Base-by-base conservation (phyloP, 2,888 invertebrate species). In the Thereva unica region DNA sequence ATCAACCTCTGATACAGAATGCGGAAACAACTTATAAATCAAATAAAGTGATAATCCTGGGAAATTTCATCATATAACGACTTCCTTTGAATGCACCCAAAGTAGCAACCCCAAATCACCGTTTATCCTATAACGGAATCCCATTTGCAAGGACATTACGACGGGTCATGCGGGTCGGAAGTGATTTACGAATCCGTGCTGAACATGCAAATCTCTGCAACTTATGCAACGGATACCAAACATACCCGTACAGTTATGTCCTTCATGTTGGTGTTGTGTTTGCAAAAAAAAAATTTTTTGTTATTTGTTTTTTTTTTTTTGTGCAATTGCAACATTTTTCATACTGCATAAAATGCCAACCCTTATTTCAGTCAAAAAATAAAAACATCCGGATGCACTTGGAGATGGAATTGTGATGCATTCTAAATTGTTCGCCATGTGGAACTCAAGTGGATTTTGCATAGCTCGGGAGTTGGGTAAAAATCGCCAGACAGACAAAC, bases 141-240 rank as follows among this genome's bases (percentile, higher is more conserved):
- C 47, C 57, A 45, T 47, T 59, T 59, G 45, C 47, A 47, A 23
- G 37, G 45, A 59, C 57, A 59, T 59, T 59, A 59, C 47, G 47
- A 23, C 23, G 23, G 23, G 57, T 59, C 47, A 61, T 61, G 50
- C 61, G 50, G 10, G 37, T 40, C 50, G 41, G 41, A 40, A 61
- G 61, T 50, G 61, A 61, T 61, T 61, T 61, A 61, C 61, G 50
- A 50, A 50, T 49, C 50, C 50, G 61, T 50, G 61, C 50, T 50
- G 49, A 61, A 61, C 61, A 61, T 61, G 61, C 49, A 61, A 61
- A 61, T 61, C 49, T 61, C 40, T 61, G 50, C 38, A 23, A 41
- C 12, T 10, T 50, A 23, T 47, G 50, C 49, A 61, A 8, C 9
- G 45, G n/a, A n/a, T 35, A 45, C 56, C 56, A 54, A 23, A 23